Evolutionary conservation across 2,888 invertebrate genomes (phyloP), one percentile per base, ranked within the genome.

Genomic region (Bembecia ichneumoniformis): DNA sequence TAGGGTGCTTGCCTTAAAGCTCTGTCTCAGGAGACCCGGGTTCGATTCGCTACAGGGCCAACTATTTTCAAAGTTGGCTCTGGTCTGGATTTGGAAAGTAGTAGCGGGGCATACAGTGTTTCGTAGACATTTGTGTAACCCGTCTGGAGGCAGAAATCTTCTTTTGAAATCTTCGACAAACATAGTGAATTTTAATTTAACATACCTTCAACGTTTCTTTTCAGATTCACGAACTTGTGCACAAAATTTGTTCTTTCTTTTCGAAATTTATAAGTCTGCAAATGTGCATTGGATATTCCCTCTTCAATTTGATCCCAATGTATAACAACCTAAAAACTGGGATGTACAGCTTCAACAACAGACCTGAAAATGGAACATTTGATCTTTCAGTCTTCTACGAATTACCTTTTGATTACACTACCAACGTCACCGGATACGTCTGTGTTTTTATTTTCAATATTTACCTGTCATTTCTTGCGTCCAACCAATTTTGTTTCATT

Each of bases 221-320:
- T 45, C 59, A 64, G 63, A 55, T 49, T 10, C 52, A 60, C 35
- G 16, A 55, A 9, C 47, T 47, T 11, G 53, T 63, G 1, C 58
- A 64, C 40, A 58, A 54, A 46, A 46, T 59, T 5, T 62, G 55
- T 13, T 54, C 57, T 11, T 55, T 57, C 40, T 57, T 50, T 43
- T 57, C 58, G 1, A 43, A 54, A n/a, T 54, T 55, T 16, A 10
- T 55, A 4, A 44, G 36, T 10, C 3, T 47, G 7, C 28, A 51
- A 49, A 54, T 58, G 53, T 1, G 54, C 2, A 3, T 52, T 9
- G 62, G 52, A 1, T 13, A 54, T 0, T 1, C 56, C 3, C 14
- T 58, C n/a, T 62, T 60, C 47, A 62, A 58, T 40, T 9, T 46
- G 4, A 55, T 58, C 4, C 64, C 63, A 0, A 11, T 60, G 11